These are phyloP conservation scores for Drosophila nigrodunni DNA, from an alignment of 1,140 invertebrate genomes.

Conservation along the genomic window DNA sequence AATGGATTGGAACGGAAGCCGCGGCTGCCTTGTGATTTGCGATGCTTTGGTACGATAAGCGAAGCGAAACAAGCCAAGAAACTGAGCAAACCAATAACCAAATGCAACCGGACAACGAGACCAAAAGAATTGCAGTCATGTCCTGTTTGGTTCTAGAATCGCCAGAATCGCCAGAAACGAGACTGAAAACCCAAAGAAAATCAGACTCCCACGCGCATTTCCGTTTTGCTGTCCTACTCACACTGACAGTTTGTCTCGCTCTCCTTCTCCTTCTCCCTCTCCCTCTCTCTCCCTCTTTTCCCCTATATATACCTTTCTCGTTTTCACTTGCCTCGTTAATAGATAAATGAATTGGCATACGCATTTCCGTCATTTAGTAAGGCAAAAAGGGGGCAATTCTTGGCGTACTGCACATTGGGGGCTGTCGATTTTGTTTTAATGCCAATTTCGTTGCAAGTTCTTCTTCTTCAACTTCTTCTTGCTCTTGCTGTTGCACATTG, in stretches of 20 bases:
- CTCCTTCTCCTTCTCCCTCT: too few relatives aligned
- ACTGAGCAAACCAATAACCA: not conserved
- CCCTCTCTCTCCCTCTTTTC: not conserved
- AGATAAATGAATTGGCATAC: slow-evolving; percentile 70
- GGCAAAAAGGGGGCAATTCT: not conserved
- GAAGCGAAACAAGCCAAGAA: slow-evolving; percentile 11
- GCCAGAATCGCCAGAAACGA: slow-evolving; percentile 4
- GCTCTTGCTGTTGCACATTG: not conserved
- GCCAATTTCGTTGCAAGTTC: slow-evolving; percentile 30
- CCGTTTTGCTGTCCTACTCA: slow-evolving; percentile 34
- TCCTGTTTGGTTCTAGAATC: slow-evolving; percentile 34
- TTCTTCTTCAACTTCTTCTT: too few relatives aligned
- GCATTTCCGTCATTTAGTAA: slow-evolving; percentile 62
- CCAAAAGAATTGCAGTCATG: slow-evolving; percentile 31
- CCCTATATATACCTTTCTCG: not conserved
- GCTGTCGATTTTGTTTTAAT: slow-evolving; percentile 35
- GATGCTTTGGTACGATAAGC: slow-evolving; percentile 56
- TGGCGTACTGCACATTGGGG: slow-evolving; percentile 19
- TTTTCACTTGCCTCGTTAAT: slow-evolving; percentile 49
- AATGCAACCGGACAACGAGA: not conserved
- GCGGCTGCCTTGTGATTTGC: slow-evolving; percentile 46
- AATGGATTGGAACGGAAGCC: slow-evolving; percentile 65
- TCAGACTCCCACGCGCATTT: slow-evolving; percentile 69
- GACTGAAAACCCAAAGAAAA: not conserved
- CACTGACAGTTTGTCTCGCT: too few relatives aligned